These are phyloP conservation scores for Drepana arcuata DNA, from an alignment of 1,140 invertebrate species.

Conservation along the genomic window DNA sequence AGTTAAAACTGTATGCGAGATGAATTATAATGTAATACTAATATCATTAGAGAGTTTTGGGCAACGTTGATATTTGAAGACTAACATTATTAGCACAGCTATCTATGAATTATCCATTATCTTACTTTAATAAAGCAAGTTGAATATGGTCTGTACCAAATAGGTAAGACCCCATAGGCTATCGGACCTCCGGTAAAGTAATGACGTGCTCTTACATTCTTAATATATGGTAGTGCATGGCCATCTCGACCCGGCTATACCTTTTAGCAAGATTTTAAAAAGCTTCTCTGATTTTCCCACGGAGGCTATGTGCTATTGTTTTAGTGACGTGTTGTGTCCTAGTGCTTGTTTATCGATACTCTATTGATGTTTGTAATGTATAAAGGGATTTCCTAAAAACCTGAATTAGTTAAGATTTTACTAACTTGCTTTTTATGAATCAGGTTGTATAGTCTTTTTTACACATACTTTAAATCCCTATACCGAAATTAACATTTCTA, in stretches of 20 bases:
- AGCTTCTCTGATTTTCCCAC: constrained; percentile 52
- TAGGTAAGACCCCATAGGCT: constrained; percentile 31
- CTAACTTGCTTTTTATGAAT: no score
- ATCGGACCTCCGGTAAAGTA: constrained; percentile 26
- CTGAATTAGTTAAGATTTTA: no score
- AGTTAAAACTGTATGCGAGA: no score
- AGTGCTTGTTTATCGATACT: constrained; percentile 30
- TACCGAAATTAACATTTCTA: constrained; percentile 8
- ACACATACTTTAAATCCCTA: neutral
- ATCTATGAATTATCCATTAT: no score
- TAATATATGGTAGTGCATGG: constrained; percentile 37
- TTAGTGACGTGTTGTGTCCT: constrained; percentile 23
- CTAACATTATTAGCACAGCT: no score
- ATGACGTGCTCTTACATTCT: no score
- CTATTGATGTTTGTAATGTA: neutral
- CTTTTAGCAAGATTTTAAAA: constrained; percentile 51
- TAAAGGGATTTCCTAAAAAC: neutral
- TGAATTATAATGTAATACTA: no score
- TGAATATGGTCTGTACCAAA: no score
- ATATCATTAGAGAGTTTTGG: no score
- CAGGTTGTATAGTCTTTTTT: no score
- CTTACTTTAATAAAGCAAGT: no score
- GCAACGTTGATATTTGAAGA: no score
- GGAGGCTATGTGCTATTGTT: constrained; percentile 28
- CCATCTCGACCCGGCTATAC: constrained; percentile 12